These are phyloP conservation scores for Scaptomyza flava DNA, from an alignment of 2,888 invertebrate genomes.

Conservation along the genomic window DNA sequence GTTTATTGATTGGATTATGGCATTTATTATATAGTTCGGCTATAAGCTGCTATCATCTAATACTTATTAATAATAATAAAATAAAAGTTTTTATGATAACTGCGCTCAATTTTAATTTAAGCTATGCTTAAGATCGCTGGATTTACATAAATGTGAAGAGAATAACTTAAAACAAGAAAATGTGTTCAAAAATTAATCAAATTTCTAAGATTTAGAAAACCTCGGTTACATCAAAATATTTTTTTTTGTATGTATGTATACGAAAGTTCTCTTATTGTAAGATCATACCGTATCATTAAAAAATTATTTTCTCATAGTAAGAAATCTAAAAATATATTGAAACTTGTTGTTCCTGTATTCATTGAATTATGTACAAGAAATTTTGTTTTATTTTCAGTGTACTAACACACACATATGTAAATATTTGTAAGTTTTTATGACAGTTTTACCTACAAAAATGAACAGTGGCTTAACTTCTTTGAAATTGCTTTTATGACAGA, in stretches of 20 bases:
- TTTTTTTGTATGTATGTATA: no score
- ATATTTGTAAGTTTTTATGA: neutral
- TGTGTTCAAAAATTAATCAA: no score
- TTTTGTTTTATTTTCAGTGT: no score
- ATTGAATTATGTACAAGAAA: no score
- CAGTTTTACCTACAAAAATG: conserved; percentile 8
- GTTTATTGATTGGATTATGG: conserved; percentile 86
- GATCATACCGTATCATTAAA: no score
- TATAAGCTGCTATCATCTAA: conserved; percentile 12
- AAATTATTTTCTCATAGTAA: no score
- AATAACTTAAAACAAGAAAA: no score
- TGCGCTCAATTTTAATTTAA: neutral
- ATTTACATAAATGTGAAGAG: neutral
- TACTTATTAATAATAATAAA: no score
- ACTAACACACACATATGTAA: neutral
- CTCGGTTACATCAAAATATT: no score
- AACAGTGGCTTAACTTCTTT: conserved; percentile 54
- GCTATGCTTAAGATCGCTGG: neutral
- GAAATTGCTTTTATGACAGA: conserved; percentile 59
- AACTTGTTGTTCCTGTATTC: neutral
- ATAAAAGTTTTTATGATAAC: neutral
- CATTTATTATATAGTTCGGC: conserved; percentile 73
- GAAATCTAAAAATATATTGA: neutral
- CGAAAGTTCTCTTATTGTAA: neutral
- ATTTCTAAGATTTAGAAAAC: no score